Base-by-base conservation (phyloP, 1,140 invertebrate genomes). In the Halesus radiatus region DNA sequence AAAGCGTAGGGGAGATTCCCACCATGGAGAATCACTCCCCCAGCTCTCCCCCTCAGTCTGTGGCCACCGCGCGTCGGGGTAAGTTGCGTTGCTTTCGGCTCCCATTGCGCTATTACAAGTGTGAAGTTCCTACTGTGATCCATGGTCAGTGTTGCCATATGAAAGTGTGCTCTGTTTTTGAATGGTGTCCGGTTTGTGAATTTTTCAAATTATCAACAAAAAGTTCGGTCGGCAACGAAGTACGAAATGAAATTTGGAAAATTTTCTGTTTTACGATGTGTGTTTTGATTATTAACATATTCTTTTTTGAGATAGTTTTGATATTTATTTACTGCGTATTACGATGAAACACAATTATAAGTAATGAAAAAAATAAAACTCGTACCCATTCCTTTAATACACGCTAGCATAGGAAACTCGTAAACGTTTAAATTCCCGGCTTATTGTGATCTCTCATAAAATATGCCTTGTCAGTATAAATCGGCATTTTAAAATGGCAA, bases 61-160 rank as follows among this genome's bases (percentile, higher is more conserved):
- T 52, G 77, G 23, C n/a, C 8, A 18, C 26, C 56, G 60, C 64
- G 64, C 54, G 66, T 56, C 26, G 66, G 64, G 77, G 23, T 26
- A 72, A 23, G 77, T 79, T 18, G 56, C 52, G 68, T 75, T 56
- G 70, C 50, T 58, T 64, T 68, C 53, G 18, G 62, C 53, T 54
- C 22, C 22, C 68, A 45, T 23, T 37, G 66, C 78, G 78, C 23
- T 45, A 32, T 6, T 79, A 37, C 72, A 62, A 66, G 22, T 66
- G 62, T 68, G 76, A 52, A 70, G 45, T 62, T 62, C 29, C 76
- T 68, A 29, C 26, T 66, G 76, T 78, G 62, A 68, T 78, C 76
- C 32, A 78, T 78, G 76, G 76, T 78, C 76, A 78, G 76, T 78
- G 76, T 62, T 78, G 60, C 76, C 76, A 78, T 45, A 53, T 26